Evolutionary conservation across 2,797 vertebrate genomes (phyloP).

Genomic region (Enteromius treurensis): DNA sequence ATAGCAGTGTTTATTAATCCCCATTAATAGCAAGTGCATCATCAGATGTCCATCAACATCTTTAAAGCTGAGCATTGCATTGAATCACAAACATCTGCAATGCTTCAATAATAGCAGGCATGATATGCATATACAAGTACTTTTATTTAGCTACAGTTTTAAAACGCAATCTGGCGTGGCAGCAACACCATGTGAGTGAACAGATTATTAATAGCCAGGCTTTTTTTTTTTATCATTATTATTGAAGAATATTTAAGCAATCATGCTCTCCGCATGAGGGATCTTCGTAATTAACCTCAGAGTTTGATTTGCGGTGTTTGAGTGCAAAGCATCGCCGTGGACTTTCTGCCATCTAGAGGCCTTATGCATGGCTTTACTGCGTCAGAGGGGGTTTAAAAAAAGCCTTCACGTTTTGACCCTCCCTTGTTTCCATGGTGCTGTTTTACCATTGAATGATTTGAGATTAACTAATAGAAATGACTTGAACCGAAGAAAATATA

Average conservation of each 20-base stretch:
- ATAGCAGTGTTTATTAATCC: not conserved
- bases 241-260: conserved; percentile 71
- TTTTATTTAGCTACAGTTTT: not conserved
- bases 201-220: conserved; percentile 56
- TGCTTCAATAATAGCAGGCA: not conserved
- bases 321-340: conserved; percentile 10
- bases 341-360: conserved; percentile 67
- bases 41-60: not conserved
- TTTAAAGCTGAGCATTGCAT: conserved; percentile 10
- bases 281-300: conserved; percentile 78
- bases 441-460: not conserved
- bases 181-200: conserved; percentile 3
- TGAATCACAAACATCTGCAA: conserved; percentile 12
- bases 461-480: conserved; percentile 8
- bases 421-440: conserved; percentile 20
- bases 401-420: conserved; percentile 13
- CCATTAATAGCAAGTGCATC: not conserved
- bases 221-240: conserved; percentile 35
- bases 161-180: conserved; percentile 37
- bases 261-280: conserved; percentile 79
- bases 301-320: conserved; percentile 56
- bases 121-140: conserved; percentile 21
- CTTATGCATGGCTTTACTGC: not conserved
- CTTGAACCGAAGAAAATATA: not conserved
- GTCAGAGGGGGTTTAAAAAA: not conserved